Evolutionary conservation across 1,140 invertebrate genomes (phyloP), one percentile per base, ranked within the genome.

Genomic region (Drosophila malerkotliana): DNA sequence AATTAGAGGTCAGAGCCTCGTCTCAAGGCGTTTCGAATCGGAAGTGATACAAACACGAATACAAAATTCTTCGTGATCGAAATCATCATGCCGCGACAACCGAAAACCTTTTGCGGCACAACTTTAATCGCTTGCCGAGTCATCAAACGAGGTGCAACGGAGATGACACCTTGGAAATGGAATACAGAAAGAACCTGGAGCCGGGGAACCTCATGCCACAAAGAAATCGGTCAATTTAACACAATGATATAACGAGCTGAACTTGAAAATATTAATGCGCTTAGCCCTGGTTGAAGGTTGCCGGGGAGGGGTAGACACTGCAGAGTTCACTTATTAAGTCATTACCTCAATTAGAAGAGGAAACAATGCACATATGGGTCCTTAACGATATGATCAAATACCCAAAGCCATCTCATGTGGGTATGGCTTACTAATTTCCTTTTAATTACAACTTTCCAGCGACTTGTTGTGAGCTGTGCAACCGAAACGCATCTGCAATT

Each of bases 101-200:
- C 62, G 26, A 28, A 28, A 28, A 28, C 26, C 18, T 66, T 30
- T 30, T 64, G 61, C 54, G 37, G 26, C 63, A 55, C 47, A 44
- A 54, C 55, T 68, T 60, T 56, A 76, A 87, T 79, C 69, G 73
- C 77, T 72, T 57, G 72, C 66, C 55, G 73, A 81, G 82, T 87
- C 82, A 88, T 87, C 66, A 79, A 74, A 75, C 79, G 56, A 88
- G 83, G 83, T 88, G 82, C 75, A 77, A 61, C 75, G 26, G 69
- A 71, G 67, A 88, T 88, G 79, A 87, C 82, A 87, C 82, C 82
- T 87, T n/a, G 68, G 53, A 75, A 62, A 84, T 84, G 56, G 57
- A 72, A 59, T 60, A 63, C 56, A 64, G 14, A 41, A 44, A 56
- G 34, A 68, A 51, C 47, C 57, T 34, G 51, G 49, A 51, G 12